phyloP scores from a whole-genome alignment of 1,140 invertebrate genomes.

The Popillia japonica region DNA sequence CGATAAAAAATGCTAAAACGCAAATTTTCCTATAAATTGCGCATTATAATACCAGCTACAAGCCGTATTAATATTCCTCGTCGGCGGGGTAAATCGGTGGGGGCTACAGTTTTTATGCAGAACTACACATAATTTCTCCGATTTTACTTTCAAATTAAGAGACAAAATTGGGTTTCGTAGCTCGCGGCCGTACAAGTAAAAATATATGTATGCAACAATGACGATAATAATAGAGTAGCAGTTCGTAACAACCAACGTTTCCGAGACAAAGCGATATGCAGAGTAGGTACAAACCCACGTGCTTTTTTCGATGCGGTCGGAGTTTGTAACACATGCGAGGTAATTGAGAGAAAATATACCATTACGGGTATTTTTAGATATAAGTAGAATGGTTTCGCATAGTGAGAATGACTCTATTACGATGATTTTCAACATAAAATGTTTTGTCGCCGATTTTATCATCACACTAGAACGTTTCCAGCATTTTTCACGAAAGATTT shows the following conservation, averaged over 20 bases:
- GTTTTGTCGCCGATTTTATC: too few species aligned
- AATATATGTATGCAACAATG: conserved; percentile 18
- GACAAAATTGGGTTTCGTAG: conserved; percentile 33
- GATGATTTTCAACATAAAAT: too few species aligned
- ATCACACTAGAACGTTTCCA: too few species aligned
- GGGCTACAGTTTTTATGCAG: background rate
- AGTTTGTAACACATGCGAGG: background rate
- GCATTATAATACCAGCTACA: too few species aligned
- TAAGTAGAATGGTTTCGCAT: too few species aligned
- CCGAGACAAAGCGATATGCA: conserved; percentile 1
- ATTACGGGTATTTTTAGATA: too few species aligned
- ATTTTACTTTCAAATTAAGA: conserved; percentile 35
- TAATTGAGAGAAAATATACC: too few species aligned
- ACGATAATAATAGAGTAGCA: conserved; percentile 18
- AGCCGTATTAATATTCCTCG: background rate
- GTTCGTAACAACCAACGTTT: background rate
- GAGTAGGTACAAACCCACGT: background rate
- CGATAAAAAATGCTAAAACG: too few species aligned
- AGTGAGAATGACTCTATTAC: too few species aligned
- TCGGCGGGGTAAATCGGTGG: background rate
- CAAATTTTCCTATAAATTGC: too few species aligned
- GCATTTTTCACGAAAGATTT: too few species aligned
- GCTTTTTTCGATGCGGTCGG: background rate
- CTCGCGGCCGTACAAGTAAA: conserved; percentile 5
- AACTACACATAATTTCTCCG: conserved; percentile 7